These are phyloP conservation scores for Oryzaephilus surinamensis DNA, from an alignment of 1,140 invertebrate species.

Conservation along the genomic window DNA sequence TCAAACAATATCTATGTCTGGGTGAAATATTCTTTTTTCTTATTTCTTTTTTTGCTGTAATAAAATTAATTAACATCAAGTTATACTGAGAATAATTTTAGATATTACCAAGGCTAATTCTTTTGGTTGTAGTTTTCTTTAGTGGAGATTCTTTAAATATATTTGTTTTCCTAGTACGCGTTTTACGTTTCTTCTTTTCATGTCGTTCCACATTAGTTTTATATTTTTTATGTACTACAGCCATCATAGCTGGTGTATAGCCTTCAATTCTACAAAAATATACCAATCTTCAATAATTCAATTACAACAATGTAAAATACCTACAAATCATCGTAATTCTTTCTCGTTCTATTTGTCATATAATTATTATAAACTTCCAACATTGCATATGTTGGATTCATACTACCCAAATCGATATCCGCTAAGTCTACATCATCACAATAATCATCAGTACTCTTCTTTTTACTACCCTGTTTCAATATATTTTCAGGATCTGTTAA, in stretches of 20 bases:
- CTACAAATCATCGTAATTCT: slow-evolving; percentile 21
- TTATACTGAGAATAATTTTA: too few species aligned
- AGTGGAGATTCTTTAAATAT: too few species aligned
- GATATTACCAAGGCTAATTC: too few species aligned
- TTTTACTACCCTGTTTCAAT: slow-evolving; percentile 36
- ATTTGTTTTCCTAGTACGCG: too few species aligned
- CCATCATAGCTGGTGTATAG: slow-evolving; percentile 46
- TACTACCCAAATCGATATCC: slow-evolving; percentile 35
- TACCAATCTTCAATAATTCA: slow-evolving; percentile 9
- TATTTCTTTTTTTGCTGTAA: too few species aligned
- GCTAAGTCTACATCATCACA: slow-evolving; percentile 27
- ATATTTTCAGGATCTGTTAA: slow-evolving; percentile 45
- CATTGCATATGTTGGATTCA: slow-evolving; percentile 48
- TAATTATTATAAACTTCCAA: slow-evolving; percentile 42
- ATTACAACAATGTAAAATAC: neutral
- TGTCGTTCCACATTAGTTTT: too few species aligned
- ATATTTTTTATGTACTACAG: slow-evolving; percentile 37
- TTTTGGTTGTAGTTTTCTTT: too few species aligned
- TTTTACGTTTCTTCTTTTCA: too few species aligned
- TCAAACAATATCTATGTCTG: too few species aligned
- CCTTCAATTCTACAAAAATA: slow-evolving; percentile 32
- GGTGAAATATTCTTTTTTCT: too few species aligned
- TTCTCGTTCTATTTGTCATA: slow-evolving; percentile 34
- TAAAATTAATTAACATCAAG: too few species aligned
- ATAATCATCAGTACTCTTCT: slow-evolving; percentile 26